A percentile compares a stretch with the other conserved stretches of the same genome.
These are phyloP conservation scores for Tuberolachnus salignus DNA, from an alignment of 2,888 invertebrate species.

Conservation along the genomic window DNA sequence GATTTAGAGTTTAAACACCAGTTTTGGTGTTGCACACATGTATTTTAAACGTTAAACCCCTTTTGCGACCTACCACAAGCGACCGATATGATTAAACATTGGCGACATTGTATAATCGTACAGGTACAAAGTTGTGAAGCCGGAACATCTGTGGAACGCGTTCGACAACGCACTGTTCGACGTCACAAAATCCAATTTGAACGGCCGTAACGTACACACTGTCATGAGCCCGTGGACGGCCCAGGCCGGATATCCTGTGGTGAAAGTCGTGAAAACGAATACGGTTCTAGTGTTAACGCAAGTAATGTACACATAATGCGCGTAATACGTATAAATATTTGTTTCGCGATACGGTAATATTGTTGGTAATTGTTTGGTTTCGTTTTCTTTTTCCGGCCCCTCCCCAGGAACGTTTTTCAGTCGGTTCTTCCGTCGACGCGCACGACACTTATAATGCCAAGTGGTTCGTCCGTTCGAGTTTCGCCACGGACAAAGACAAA, in stretches of 20 bases:
- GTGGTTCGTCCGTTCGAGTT: conserved; percentile 72
- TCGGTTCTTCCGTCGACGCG: background rate
- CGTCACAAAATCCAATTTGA: conserved; percentile 64
- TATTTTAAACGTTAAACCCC: too few relatives aligned
- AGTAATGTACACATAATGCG: conserved; percentile 61
- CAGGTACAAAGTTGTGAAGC: conserved; percentile 48
- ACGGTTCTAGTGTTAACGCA: conserved; percentile 65
- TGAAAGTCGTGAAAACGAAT: conserved; percentile 69
- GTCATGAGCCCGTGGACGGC: conserved; percentile 90
- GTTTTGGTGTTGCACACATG: too few relatives aligned
- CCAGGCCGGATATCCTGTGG: conserved; percentile 82
- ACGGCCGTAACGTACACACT: conserved; percentile 68
- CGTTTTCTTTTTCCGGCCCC: too few relatives aligned
- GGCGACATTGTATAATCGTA: background rate
- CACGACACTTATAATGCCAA: background rate
- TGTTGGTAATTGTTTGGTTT: too few relatives aligned
- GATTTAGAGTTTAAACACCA: too few relatives aligned
- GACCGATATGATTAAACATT: too few relatives aligned
- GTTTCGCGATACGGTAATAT: too few relatives aligned
- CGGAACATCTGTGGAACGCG: conserved; percentile 57
- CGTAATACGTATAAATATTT: too few relatives aligned
- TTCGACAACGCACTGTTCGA: conserved; percentile 69
- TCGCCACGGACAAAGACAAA: conserved; percentile 61
- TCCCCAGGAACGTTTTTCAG: conserved; percentile 18
- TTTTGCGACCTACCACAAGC: too few relatives aligned